These are phyloP conservation scores for Acrossocheilus wenchowensis DNA, from an alignment of 2,797 vertebrate genomes.

Conservation along the genomic window DNA sequence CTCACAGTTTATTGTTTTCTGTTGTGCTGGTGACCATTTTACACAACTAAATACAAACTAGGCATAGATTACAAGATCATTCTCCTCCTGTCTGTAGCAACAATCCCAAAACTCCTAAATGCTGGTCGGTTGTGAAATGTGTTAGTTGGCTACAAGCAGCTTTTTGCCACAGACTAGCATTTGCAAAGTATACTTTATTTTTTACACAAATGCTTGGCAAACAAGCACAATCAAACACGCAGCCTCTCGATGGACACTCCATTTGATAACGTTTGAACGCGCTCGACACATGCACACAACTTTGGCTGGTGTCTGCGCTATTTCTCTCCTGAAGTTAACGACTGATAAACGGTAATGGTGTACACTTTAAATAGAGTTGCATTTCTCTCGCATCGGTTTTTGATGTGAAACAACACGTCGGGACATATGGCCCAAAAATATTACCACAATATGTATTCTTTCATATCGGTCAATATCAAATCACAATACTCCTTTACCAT, in stretches of 20 bases:
- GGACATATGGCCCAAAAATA: too few species aligned
- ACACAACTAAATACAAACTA: not conserved
- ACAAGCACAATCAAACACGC: not conserved
- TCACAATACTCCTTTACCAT: too few species aligned
- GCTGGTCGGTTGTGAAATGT: not conserved
- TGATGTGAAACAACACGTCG: too few species aligned
- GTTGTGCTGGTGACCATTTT: not conserved
- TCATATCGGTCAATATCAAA: too few species aligned
- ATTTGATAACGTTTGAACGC: not conserved
- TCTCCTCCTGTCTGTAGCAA: not conserved
- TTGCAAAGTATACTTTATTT: too few species aligned
- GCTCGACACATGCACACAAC: not conserved
- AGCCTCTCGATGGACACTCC: not conserved
- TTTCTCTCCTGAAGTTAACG: not conserved
- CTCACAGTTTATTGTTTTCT: not conserved
- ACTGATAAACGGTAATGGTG: accelerated
- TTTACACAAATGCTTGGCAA: not conserved
- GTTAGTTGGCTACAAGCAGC: not conserved
- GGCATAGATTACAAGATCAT: not conserved
- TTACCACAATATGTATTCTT: too few species aligned
- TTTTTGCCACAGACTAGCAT: not conserved
- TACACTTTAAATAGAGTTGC: not conserved
- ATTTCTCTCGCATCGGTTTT: too few species aligned
- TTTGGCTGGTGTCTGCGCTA: not conserved
- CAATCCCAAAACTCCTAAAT: not conserved